Conservation (phyloP, 2,888 invertebrate species). For the Ariolimax columbianus region DNA sequence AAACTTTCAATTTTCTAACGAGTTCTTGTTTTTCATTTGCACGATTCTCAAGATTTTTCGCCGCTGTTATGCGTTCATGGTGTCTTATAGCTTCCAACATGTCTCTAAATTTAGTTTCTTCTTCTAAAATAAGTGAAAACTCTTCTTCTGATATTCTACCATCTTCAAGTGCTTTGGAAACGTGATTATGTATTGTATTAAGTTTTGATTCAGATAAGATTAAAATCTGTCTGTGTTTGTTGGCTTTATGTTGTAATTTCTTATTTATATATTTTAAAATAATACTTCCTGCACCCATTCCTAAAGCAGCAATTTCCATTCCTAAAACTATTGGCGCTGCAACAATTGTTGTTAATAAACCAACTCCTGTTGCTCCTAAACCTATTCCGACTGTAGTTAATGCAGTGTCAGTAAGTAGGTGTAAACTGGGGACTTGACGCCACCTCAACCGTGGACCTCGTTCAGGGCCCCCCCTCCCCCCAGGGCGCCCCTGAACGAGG, state of each 20-base stretch:
- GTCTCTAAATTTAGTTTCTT: slow-evolving; percentile 15
- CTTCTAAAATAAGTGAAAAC: slow-evolving; percentile 23
- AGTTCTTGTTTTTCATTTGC: slow-evolving; percentile 1
- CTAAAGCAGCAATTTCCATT: slow-evolving; percentile 10
- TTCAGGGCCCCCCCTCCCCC: too few relatives aligned
- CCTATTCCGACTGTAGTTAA: slow-evolving; percentile 51
- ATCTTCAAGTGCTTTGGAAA: slow-evolving; percentile 21
- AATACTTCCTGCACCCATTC: background rate
- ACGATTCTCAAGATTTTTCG: background rate
- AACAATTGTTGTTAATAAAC: slow-evolving; percentile 1
- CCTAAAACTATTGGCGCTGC: slow-evolving; percentile 13
- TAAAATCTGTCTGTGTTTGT: slow-evolving; percentile 28
- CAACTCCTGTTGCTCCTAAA: slow-evolving; percentile 14
- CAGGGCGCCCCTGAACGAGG: too few relatives aligned
- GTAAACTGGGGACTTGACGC: too few relatives aligned
- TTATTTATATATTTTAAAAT: slow-evolving; percentile 11
- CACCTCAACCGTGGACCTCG: too few relatives aligned
- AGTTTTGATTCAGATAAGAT: slow-evolving; percentile 20
- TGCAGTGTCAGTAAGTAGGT: slow-evolving; percentile 35
- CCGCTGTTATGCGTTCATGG: background rate
- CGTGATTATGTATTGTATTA: slow-evolving; percentile 16
- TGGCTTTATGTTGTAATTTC: slow-evolving; percentile 9
- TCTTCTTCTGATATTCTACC: slow-evolving; percentile 25
- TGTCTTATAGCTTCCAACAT: slow-evolving; percentile 2
- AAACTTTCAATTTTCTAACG: background rate